A percentile compares a stretch with the other conserved stretches of the same genome.
These are phyloP conservation scores for Neodiprion pinetum DNA, from an alignment of 1,140 invertebrate genomes.

Conservation along the genomic window DNA sequence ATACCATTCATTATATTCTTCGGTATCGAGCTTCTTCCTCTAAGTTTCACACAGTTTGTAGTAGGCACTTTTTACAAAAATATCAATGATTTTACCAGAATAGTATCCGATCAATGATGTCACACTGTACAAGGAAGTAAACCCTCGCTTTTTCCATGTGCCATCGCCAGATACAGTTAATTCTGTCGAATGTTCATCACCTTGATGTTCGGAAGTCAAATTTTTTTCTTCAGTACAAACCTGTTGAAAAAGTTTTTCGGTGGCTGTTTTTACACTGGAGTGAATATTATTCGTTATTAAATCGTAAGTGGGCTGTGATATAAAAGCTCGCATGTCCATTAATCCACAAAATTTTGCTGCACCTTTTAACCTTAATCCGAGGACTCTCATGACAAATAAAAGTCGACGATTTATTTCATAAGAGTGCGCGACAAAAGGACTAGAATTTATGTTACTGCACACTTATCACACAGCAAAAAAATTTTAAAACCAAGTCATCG, in stretches of 20 bases:
- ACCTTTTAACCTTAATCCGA: no score
- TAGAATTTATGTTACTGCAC: no score
- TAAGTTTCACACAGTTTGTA: constrained; percentile 23
- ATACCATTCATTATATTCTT: constrained; percentile 19
- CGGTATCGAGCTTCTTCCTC: constrained; percentile 14
- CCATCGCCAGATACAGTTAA: constrained; percentile 26
- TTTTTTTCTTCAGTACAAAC: constrained; percentile 23
- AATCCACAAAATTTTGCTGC: constrained; percentile 7
- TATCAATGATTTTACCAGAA: constrained; percentile 26
- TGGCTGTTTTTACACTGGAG: constrained; percentile 5
- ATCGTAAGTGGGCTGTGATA: constrained; percentile 8
- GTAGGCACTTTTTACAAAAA: constrained; percentile 19
- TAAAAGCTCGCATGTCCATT: constrained; percentile 14
- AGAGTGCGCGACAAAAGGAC: no score
- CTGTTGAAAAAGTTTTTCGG: constrained; percentile 14
- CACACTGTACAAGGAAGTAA: constrained; percentile 21
- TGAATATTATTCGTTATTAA: constrained; percentile 4
- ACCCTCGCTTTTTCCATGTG: constrained; percentile 28
- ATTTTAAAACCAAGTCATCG: constrained; percentile 28
- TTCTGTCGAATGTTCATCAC: constrained; percentile 23
- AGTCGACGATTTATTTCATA: no score
- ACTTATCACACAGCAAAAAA: background rate
- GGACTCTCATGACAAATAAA: no score
- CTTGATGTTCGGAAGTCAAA: constrained; percentile 22
- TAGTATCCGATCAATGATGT: constrained; percentile 23